phyloP scores from a whole-genome alignment of 2,113 vertebrate genomes.

The Coptodon bakossiorum region DNA sequence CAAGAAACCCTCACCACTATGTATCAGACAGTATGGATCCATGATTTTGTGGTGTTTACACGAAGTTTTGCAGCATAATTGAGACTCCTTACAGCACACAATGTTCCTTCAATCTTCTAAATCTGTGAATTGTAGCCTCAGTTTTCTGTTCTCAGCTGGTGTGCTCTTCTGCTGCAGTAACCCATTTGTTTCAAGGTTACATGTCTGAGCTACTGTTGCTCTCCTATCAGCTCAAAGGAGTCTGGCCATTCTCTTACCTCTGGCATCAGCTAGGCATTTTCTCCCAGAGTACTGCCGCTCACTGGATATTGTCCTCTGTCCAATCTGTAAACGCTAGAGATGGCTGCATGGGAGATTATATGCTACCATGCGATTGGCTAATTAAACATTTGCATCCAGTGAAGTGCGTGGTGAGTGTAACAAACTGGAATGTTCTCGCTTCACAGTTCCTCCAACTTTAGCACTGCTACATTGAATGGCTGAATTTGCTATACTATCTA shows the following conservation, averaged over 20 bases:
- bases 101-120: not conserved
- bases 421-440: not conserved
- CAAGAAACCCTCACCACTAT: not conserved
- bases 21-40: not conserved
- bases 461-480: not conserved
- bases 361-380: not conserved
- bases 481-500: not conserved
- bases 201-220: not conserved
- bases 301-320: not conserved
- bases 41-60: not conserved
- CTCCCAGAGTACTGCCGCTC: not conserved
- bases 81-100: not conserved
- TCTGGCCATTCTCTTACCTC: not conserved
- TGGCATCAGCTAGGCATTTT: not conserved
- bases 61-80: not conserved
- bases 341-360: not conserved
- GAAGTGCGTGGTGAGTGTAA: not conserved
- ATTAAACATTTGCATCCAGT: not conserved
- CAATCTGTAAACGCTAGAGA: not conserved
- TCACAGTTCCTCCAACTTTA: not conserved
- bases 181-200: not conserved
- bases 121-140: not conserved
- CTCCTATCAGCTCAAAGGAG: not conserved
- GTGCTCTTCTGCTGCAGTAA: not conserved
- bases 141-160: not conserved